Base-by-base conservation (phyloP, 2,797 vertebrate species). In the Sylvia borin region DNA sequence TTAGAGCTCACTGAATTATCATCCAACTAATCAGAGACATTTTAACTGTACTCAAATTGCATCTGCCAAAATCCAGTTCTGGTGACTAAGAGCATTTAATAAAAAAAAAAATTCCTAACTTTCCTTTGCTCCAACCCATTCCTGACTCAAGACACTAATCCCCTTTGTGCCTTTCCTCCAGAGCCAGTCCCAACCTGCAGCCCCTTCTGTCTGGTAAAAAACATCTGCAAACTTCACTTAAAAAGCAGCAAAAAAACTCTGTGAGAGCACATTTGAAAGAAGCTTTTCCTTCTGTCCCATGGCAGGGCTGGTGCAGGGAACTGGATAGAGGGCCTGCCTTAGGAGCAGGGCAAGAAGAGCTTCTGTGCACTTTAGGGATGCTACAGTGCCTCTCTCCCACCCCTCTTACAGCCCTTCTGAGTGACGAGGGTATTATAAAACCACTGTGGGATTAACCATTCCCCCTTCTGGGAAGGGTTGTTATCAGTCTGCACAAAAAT, bases 91-190 rank as follows among this genome's bases (percentile, higher is more conserved):
- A 90, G 29, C 12, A 32, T 47, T 40, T 0, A 82, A 92, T 92
- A 60, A 79, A 86, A 65, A 60, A 50, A 84, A 58, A 70, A 64
- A 71, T 8, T 1, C 10, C 13, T 17, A 70, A 32, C 81, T 93
- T 96, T 85, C 66, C 68, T 92, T 83, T 86, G 75, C 88, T 94
- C 89, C 78, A 93, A 78, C 77, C 71, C 93, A 94, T 97, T 97
- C 76, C 96, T 96, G 95, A 95, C 94, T 97, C 88, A 91, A 95
- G 94, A 91, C 95, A 92, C 85, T 97, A 97, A 97, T 97, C 95
- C 92, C 38, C 87, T 97, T 95, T 71, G 48, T 95, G 84, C 83
- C 53, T 91, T 95, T 94, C 78, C 74, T 92, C 76, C 62, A 76
- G 82, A 96, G 83, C 96, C 88, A 96, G 96, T 95, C 95, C 67